Evolutionary conservation across 2,797 vertebrate species (phyloP), one percentile per base, ranked within the genome.

Genomic region (Zenarchopterus dispar): DNA sequence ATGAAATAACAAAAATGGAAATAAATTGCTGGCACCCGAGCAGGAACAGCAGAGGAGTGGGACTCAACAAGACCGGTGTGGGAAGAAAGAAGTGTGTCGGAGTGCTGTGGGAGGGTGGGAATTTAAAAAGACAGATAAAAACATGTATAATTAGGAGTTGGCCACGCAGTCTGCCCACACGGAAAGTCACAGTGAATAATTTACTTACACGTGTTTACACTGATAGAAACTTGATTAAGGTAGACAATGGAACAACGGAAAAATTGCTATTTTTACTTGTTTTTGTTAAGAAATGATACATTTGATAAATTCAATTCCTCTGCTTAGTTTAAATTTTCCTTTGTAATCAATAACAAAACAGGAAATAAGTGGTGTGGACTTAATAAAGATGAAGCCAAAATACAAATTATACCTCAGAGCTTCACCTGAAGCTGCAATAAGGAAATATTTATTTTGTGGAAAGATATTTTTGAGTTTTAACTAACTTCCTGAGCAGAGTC

Each of bases 1-100:
- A 79, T 84, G 75, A 82, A 84, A 82, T 77, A 74, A 82, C 80
- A 69, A 77, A 68, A 78, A 71, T 82, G 67, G 64, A 76, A 87
- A 84, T 80, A 69, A 77, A 85, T 58, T 60, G 62, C 49, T 4
- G 28, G 53, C 79, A 82, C 80, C 80, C 81, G 36, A 39, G 36
- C 4, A 15, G 13, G 36, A 13, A 39, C 36, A 39, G 77, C 82
- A 73, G 43, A 2, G 36, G 13, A 43, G 28, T 49, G 72, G 77
- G 70, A 73, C 66, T 70, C 71, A 67, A 66, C 61, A 48, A 73
- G 41, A 59, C 64, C 15, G 42, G 55, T 61, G 77, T 74, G 76
- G 70, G 73, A 54, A 59, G 69, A 60, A 39, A 70, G 77, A 49
- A 65, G 65, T 70, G 75, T 61, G 65, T 63, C 41, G 67, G 51